phyloP scores from a whole-genome alignment of 2,113 vertebrate genomes.

The Gasterosteus nipponicus region DNA sequence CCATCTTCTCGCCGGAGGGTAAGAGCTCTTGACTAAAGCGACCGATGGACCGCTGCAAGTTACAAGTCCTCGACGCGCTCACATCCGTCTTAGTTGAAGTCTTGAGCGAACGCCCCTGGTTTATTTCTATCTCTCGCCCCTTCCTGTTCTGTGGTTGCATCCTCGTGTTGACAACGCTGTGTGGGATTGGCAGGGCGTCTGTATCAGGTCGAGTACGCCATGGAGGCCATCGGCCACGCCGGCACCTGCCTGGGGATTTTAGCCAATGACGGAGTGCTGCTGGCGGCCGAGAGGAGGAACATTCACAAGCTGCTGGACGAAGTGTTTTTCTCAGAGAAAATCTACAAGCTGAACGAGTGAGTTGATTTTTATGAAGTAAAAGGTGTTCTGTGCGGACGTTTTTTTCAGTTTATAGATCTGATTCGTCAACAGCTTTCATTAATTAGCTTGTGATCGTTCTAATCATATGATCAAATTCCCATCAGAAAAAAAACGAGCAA shows the following conservation, averaged over 20 bases:
- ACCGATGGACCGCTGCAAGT: neutral
- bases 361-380: neutral
- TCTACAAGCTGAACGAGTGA: conserved; percentile 54
- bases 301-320: conserved; percentile 54
- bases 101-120: neutral
- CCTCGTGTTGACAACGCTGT: neutral
- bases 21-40: neutral
- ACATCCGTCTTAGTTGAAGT: neutral
- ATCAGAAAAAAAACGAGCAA: neutral
- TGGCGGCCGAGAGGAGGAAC: conserved; percentile 48
- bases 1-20: conserved; percentile 58
- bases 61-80: too few relatives aligned
- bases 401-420: too few relatives aligned
- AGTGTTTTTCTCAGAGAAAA: conserved; percentile 48
- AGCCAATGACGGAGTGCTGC: conserved; percentile 43
- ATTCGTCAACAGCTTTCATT: neutral
- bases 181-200: conserved; percentile 24
- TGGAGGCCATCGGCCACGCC: conserved; percentile 49
- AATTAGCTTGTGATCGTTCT: too few relatives aligned
- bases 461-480: neutral
- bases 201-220: conserved; percentile 47
- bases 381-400: too few relatives aligned
- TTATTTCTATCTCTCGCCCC: neutral
- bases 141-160: neutral
- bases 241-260: conserved; percentile 47